A percentile compares a stretch with the other conserved stretches of the same genome.
These are phyloP conservation scores for Athrips mouffetella DNA, from an alignment of 2,888 invertebrate species.

Conservation along the genomic window DNA sequence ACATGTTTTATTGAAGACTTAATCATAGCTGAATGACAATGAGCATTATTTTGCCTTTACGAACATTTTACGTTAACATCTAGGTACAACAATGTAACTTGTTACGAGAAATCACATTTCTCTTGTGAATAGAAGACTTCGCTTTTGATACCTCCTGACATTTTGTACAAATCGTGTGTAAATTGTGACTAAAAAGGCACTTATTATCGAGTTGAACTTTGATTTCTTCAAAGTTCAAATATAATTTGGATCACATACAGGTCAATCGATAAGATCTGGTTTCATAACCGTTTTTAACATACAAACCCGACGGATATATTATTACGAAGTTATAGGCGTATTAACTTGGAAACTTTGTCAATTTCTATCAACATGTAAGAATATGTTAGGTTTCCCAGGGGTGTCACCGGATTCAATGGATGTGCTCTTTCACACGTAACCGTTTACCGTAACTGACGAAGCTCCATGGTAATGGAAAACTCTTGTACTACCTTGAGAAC, in stretches of 20 bases:
- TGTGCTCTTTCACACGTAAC: slow-evolving; percentile 49
- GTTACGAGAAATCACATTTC: slow-evolving; percentile 16
- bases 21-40: too few relatives aligned
- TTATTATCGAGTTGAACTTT: slow-evolving; percentile 7
- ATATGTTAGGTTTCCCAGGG: slow-evolving; percentile 35
- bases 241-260: slow-evolving; percentile 5
- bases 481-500: slow-evolving; percentile 39
- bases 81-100: too few relatives aligned
- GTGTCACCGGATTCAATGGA: slow-evolving; percentile 26
- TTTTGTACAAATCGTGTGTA: background rate
- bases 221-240: slow-evolving; percentile 12
- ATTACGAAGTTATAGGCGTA: background rate
- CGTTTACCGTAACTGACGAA: slow-evolving; percentile 34
- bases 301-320: too few relatives aligned
- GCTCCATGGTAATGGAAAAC: slow-evolving; percentile 59
- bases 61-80: too few relatives aligned
- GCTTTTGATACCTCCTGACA: background rate
- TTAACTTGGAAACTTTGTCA: too few relatives aligned
- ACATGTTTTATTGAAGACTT: too few relatives aligned
- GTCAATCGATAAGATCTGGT: slow-evolving; percentile 10
- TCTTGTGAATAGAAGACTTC: background rate
- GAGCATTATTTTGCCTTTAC: too few relatives aligned
- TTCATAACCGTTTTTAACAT: too few relatives aligned
- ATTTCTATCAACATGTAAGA: too few relatives aligned
- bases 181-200: slow-evolving; percentile 5